phyloP scores from a whole-genome alignment of 2,797 vertebrate species.

The Myotis planiceps region DNA sequence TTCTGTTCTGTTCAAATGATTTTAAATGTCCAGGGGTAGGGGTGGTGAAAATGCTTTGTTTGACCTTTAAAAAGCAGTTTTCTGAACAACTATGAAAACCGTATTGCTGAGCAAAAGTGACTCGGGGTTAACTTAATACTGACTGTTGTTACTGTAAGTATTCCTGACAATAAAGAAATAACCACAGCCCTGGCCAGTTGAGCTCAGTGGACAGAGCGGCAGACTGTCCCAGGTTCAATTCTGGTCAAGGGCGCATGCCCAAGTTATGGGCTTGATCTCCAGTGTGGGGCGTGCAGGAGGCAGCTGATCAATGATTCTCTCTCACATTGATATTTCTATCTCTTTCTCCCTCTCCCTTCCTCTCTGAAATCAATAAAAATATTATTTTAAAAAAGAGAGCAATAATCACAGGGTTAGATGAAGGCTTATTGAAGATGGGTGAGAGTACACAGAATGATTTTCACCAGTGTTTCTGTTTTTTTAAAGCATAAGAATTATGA shows the following conservation, averaged over 20 bases:
- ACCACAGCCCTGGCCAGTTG: not conserved
- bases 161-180: constrained; percentile 23
- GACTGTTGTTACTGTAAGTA: not conserved
- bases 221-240: too few relatives aligned
- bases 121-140: not conserved
- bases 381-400: not conserved
- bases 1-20: not conserved
- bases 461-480: not conserved
- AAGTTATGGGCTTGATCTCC: too few relatives aligned
- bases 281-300: too few relatives aligned
- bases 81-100: not conserved
- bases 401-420: not conserved
- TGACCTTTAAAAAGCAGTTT: not conserved
- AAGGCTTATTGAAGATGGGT: not conserved
- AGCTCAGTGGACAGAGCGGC: too few relatives aligned
- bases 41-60: not conserved
- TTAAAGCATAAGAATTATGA: constrained; percentile 10
- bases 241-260: too few relatives aligned
- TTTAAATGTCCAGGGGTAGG: not conserved
- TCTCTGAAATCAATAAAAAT: too few relatives aligned
- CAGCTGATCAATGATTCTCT: too few relatives aligned
- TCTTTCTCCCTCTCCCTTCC: too few relatives aligned
- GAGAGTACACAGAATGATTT: not conserved
- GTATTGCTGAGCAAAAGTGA: not conserved
- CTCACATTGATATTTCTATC: too few relatives aligned